Evolutionary conservation across 2,888 invertebrate genomes (phyloP).

Genomic region (Epirrhoe tristata): DNA sequence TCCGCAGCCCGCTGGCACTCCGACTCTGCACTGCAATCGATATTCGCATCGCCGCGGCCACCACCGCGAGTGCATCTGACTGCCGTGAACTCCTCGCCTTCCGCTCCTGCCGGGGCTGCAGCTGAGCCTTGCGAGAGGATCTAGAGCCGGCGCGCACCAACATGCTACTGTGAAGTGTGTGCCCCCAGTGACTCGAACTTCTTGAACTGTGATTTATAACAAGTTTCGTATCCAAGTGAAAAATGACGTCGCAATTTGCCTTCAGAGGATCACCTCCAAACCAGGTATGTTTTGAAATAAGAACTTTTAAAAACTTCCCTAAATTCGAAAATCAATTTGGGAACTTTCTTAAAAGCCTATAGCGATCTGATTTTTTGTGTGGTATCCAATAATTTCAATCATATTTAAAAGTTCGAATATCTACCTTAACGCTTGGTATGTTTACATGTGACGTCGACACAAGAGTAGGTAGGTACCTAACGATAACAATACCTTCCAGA

Average conservation of each 20-base stretch:
- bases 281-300: constrained; percentile 68
- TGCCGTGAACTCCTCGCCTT: constrained; percentile 48
- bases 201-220: constrained; percentile 32
- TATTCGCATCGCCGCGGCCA: constrained; percentile 63
- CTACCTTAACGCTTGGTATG: constrained; percentile 31
- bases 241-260: constrained; percentile 84
- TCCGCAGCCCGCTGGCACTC: constrained; percentile 42
- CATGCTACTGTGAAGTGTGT: constrained; percentile 82
- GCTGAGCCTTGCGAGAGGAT: constrained; percentile 50
- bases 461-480: background rate
- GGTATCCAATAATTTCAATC: constrained; percentile 16
- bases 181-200: constrained; percentile 45
- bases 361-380: constrained; percentile 50
- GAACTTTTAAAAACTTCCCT: constrained; percentile 19
- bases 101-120: constrained; percentile 50
- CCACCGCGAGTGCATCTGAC: constrained; percentile 63
- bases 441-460: constrained; percentile 28
- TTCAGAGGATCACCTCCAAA: constrained; percentile 84
- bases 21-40: constrained; percentile 72
- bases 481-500: background rate
- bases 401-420: constrained; percentile 13
- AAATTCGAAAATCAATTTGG: constrained; percentile 31
- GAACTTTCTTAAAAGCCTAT: constrained; percentile 48
- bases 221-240: constrained; percentile 62
- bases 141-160: constrained; percentile 54